phyloP scores from a whole-genome alignment of 2,888 invertebrate genomes.

The Stegana nigrithorax region DNA sequence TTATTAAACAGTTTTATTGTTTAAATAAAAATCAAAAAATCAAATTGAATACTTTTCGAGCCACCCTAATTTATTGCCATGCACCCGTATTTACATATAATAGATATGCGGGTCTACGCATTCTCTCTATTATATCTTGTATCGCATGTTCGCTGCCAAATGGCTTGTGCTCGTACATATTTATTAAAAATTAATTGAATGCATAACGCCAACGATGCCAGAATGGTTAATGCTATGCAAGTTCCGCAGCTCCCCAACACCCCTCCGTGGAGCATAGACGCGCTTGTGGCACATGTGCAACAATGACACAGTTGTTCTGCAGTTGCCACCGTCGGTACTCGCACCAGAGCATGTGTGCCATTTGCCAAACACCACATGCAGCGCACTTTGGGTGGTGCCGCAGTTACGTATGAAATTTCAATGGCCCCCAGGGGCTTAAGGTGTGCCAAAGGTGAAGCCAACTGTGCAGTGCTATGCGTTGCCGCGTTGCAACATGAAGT shows the following conservation, averaged over 20 bases:
- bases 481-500: too few species aligned
- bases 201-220: slow-evolving; percentile 8
- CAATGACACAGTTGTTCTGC: neutral
- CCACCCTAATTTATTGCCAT: too few species aligned
- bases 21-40: too few species aligned
- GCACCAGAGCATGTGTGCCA: neutral
- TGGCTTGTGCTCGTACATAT: slow-evolving; percentile 23
- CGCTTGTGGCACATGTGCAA: neutral
- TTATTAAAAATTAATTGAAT: slow-evolving; percentile 33
- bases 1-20: too few species aligned
- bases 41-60: too few species aligned
- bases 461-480: neutral
- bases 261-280: neutral
- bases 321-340: neutral
- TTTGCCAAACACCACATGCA: slow-evolving; percentile 7
- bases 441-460: slow-evolving; percentile 10
- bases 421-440: neutral
- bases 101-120: neutral
- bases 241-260: neutral
- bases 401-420: neutral
- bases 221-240: neutral
- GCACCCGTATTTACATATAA: neutral
- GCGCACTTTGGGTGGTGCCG: slow-evolving; percentile 16
- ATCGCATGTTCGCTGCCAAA: slow-evolving; percentile 26
- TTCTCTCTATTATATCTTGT: slow-evolving; percentile 33